Conservation (phyloP, 2,888 invertebrate species). For the Drosophila falleni region DNA sequence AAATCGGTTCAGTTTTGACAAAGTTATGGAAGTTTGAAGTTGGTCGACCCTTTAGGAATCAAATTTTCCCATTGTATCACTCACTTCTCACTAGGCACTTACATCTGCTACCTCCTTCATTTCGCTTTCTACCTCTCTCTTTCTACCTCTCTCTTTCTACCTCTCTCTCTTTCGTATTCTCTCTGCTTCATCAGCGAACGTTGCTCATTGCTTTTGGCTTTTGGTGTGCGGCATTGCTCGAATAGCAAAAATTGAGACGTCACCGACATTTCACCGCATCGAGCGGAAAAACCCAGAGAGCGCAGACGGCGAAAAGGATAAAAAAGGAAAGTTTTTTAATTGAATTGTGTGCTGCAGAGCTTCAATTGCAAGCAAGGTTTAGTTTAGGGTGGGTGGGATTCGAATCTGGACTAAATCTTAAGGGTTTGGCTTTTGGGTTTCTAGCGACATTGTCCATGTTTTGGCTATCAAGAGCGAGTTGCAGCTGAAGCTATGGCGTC, state of each 20-base stretch:
- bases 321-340: conserved; percentile 67
- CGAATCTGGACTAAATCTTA: conserved; percentile 1
- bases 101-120: neutral
- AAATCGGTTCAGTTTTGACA: no score
- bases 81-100: conserved; percentile 1
- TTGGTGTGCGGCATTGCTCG: conserved; percentile 41
- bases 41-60: no score
- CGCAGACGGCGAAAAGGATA: conserved; percentile 9
- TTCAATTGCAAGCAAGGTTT: conserved; percentile 58
- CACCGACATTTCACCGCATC: conserved; percentile 58
- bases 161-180: conserved; percentile 1
- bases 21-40: no score
- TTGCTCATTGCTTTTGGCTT: conserved; percentile 49
- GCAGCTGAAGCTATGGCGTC: conserved; percentile 36
- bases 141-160: neutral
- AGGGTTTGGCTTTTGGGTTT: neutral
- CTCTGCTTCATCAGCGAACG: conserved; percentile 13
- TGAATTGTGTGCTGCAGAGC: conserved; percentile 73
- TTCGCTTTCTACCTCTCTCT: conserved; percentile 11
- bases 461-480: conserved; percentile 30
- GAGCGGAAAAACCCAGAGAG: conserved; percentile 39
- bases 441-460: conserved; percentile 42
- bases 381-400: conserved; percentile 18
- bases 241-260: conserved; percentile 75
- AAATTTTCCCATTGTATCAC: conserved; percentile 42